Evolutionary conservation across 2,113 vertebrate genomes (phyloP), one percentile per base, ranked within the genome.

Genomic region (Amphilophus citrinellus): DNA sequence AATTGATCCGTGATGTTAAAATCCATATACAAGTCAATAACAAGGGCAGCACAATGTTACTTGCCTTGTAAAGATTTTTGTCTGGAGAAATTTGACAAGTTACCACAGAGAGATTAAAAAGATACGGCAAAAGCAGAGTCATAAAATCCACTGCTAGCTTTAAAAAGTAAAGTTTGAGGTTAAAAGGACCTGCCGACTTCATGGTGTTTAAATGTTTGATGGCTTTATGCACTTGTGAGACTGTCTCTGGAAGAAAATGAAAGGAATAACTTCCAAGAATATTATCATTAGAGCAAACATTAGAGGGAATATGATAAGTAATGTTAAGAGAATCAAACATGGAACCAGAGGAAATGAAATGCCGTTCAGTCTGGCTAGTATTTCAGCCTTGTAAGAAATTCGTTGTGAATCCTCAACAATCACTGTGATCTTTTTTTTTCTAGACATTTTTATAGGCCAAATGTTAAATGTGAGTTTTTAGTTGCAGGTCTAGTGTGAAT

Each of bases 81-180:
- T 73, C 27, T 53, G 27, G 66, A 32, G 50, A 73, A n/a, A 53
- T 32, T 30, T 17, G 30, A 32, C 13, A n/a, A 30, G 24, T 32
- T 32, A 30, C 47, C 27, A n/a, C 27, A 32, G 27, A 56, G 27
- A 73, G 47, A 73, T 73, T 56, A 73, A 73, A 56, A 56, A 56
- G 47, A 56, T 1, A 73, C n/a, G 47, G 6, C 47, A 56, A 73
- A 73, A 56, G 47, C 27, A 73, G 10, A 32, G 17, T 53, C 53
- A 73, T n/a, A 73, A 71, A 71, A 50, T 71, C 6, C 66, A 71
- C 66, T 71, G 44, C 44, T 53, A 13, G 66, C 24, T 71, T 71
- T 53, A 71, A 71, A 53, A 71, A 71, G 24, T 53, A 32, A 27
- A 13, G 66, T 53, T n/a, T 30, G 17, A 73, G 68, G 47, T 73